Conservation (phyloP, 2,888 invertebrate species). For the Tenthredo livida region DNA sequence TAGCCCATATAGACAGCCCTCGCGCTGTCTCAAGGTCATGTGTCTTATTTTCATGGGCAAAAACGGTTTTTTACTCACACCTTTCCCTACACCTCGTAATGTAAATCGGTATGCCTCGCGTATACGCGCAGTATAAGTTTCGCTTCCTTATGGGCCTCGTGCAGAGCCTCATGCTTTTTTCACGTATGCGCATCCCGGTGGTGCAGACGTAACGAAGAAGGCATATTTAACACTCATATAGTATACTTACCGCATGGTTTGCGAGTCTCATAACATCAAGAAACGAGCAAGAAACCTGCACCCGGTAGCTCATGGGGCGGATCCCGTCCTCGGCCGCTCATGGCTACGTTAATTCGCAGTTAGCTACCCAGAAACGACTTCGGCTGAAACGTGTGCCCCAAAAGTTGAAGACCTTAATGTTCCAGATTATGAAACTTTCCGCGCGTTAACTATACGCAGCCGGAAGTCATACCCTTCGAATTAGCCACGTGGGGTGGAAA, state of each 20-base stretch:
- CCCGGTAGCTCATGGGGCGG: constrained; percentile 43
- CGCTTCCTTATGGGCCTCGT: constrained; percentile 21
- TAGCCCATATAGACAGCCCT: constrained; percentile 8
- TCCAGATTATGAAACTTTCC: neutral
- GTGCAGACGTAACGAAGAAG: neutral
- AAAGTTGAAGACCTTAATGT: neutral
- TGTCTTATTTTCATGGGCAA: neutral
- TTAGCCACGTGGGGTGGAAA: neutral
- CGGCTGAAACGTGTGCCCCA: neutral
- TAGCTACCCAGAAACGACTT: constrained; percentile 4
- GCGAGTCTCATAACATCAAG: neutral
- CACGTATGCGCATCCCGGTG: neutral
- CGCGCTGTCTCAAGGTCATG: constrained; percentile 6
- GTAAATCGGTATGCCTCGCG: no score
- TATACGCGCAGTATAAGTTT: neutral
- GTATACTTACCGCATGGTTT: neutral
- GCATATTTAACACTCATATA: constrained; percentile 22
- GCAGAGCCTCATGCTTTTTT: neutral
- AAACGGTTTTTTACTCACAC: neutral
- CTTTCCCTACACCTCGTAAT: neutral
- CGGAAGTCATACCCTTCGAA: constrained; percentile 8
- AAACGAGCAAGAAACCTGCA: neutral
- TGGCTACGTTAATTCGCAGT: constrained; percentile 47
- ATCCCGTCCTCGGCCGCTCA: constrained; percentile 6
- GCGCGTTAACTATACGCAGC: neutral